phyloP scores from a whole-genome alignment of 2,113 vertebrate genomes.

The Bubo bubo region DNA sequence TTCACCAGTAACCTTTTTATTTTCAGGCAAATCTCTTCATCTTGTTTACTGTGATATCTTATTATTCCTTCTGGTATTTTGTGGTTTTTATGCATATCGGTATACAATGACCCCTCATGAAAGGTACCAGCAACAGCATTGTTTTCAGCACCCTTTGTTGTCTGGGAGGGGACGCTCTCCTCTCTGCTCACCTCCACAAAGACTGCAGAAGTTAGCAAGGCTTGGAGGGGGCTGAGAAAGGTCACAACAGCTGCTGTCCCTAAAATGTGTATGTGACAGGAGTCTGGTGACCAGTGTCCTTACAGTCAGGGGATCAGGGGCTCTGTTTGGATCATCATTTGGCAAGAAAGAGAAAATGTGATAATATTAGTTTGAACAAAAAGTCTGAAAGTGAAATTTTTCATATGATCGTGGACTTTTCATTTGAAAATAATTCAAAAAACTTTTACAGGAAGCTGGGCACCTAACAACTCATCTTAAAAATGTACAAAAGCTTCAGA shows the following conservation, averaged over 20 bases:
- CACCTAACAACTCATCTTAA: background rate
- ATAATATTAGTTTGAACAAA: background rate
- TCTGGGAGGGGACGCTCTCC: background rate
- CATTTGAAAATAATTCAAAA: background rate
- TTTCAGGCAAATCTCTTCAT: background rate
- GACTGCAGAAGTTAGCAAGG: background rate
- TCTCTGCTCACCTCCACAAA: background rate
- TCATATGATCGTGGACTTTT: background rate
- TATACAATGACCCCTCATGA: background rate
- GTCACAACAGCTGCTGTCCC: background rate
- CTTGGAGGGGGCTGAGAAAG: background rate
- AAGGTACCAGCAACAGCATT: background rate
- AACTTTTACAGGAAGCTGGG: background rate
- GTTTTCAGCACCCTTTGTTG: constrained; percentile 6
- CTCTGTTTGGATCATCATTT: background rate
- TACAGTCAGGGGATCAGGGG: background rate
- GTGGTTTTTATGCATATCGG: background rate
- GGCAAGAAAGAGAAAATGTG: background rate
- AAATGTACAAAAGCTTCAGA: background rate
- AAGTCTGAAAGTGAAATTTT: background rate
- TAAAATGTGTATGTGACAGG: background rate
- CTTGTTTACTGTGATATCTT: background rate
- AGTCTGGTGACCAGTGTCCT: background rate
- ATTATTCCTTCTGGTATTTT: background rate
- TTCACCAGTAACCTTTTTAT: background rate